Evolutionary conservation across 1,140 invertebrate genomes (phyloP).

Genomic region (Saccostrea glomerata): DNA sequence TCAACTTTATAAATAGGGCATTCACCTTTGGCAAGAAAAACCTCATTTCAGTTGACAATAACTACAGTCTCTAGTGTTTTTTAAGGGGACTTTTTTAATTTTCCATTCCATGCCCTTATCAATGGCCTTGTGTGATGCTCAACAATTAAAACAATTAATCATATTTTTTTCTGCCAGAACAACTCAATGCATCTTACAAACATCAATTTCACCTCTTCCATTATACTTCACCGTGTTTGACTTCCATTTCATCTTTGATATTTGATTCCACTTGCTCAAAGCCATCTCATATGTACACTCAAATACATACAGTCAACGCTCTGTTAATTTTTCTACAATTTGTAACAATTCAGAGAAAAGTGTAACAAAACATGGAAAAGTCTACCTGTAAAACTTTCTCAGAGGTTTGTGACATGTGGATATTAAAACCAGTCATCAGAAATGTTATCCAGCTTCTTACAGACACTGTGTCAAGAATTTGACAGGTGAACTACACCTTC

Average conservation of each 20-base stretch:
- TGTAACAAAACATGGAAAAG: too few species aligned
- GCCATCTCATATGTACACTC: not conserved
- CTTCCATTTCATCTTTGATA: not conserved
- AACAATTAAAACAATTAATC: not conserved
- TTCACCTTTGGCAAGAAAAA: not conserved
- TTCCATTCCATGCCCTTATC: not conserved
- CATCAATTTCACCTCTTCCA: not conserved
- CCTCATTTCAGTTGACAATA: not conserved
- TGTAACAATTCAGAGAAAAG: too few species aligned
- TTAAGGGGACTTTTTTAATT: not conserved
- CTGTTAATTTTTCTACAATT: too few species aligned
- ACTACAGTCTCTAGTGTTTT: not conserved
- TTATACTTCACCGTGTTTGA: not conserved
- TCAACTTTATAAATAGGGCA: not conserved
- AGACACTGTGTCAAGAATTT: too few species aligned
- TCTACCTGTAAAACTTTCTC: too few species aligned
- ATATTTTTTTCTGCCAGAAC: not conserved
- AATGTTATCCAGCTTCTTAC: too few species aligned
- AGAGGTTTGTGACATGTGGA: too few species aligned
- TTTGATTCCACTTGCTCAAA: not conserved
- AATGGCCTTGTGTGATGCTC: not conserved
- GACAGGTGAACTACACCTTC: too few species aligned
- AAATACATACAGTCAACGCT: too few species aligned
- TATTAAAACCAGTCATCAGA: too few species aligned
- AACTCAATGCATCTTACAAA: not conserved